Base-by-base conservation (phyloP, 2,797 vertebrate species). In the Paratrypauchen microcephalus region DNA sequence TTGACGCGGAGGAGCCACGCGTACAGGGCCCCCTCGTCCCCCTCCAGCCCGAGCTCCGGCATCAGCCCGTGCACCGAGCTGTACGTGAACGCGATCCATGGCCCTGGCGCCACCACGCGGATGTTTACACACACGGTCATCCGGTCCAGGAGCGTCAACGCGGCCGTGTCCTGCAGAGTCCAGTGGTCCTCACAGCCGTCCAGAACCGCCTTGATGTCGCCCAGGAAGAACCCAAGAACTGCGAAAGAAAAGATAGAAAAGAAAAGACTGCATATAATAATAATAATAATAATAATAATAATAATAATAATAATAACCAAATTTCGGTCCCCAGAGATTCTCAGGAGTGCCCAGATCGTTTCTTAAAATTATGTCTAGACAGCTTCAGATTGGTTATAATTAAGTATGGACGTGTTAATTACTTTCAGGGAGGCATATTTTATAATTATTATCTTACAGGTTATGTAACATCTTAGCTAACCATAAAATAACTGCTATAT, bases 31-130 rank as follows among this genome's bases (percentile, higher is more conserved):
- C 21, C n/a, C 0, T 72, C 47, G 6, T 94, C 90, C 0, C 94
- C 93, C 77, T 92, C 88, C 77, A 94, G 83, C 0, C 90, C 92
- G 52, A 94, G 84, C 48, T 90, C 86, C 0, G 91, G 91, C 39
- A 23, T 45, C 0, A 78, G 80, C 1, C 78, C 74, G 0, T 74
- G 79, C 19, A 68, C 61, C 0, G 88, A 85, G 75, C 76, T 84
- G 84, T 94, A 94, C 11, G 89, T 90, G 77, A 93, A 94, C 24
- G 92, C 93, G 63, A 88, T 86, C 94, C 93, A 94, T 30, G 78
- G 21, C 5, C 92, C 92, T 0, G 88, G 83, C 5, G 61, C 71
- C 4, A 90, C 48, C 71, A 93, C 84, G 0, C 85, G 87, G 4
- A 94, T 24, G 39, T 94, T 85, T 11, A 94, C 77, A 3, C 94